Conservation (phyloP, 2,797 vertebrate genomes). For the Typhlichthys eigenmanni region DNA sequence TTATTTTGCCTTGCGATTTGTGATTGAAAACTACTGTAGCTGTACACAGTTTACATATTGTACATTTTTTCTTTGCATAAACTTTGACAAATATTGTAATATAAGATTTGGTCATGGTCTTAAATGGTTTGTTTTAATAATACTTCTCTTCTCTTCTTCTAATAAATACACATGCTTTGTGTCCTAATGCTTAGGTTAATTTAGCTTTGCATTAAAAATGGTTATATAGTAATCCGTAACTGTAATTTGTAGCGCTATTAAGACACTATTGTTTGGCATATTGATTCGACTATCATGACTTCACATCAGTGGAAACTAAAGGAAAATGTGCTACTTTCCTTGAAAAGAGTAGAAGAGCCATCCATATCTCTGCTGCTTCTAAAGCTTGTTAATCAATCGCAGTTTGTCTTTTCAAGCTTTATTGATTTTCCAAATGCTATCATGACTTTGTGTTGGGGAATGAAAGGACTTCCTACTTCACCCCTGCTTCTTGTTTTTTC, state of each 20-base stretch:
- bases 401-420: conserved; percentile 51
- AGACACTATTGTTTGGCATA: conserved; percentile 19
- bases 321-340: conserved; percentile 13
- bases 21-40: too few relatives aligned
- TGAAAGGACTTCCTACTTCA: conserved; percentile 47
- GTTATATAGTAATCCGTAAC: conserved; percentile 14
- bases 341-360: conserved; percentile 25
- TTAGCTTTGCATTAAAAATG: conserved; percentile 7
- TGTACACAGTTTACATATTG: too few relatives aligned
- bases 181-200: not conserved
- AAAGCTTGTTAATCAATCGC: conserved; percentile 44
- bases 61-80: too few relatives aligned
- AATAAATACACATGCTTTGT: not conserved
- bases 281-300: conserved; percentile 25
- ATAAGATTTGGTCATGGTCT: too few relatives aligned
- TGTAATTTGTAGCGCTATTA: conserved; percentile 23
- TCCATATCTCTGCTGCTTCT: conserved; percentile 23
- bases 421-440: conserved; percentile 56
- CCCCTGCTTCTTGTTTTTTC: not conserved
- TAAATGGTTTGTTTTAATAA: not conserved
- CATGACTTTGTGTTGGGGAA: conserved; percentile 49
- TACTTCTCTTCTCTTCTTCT: too few relatives aligned
- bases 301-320: conserved; percentile 22
- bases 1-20: too few relatives aligned
- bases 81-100: too few relatives aligned